phyloP scores from a whole-genome alignment of 1,140 invertebrate genomes.

The Neomicropteryx cornuta region DNA sequence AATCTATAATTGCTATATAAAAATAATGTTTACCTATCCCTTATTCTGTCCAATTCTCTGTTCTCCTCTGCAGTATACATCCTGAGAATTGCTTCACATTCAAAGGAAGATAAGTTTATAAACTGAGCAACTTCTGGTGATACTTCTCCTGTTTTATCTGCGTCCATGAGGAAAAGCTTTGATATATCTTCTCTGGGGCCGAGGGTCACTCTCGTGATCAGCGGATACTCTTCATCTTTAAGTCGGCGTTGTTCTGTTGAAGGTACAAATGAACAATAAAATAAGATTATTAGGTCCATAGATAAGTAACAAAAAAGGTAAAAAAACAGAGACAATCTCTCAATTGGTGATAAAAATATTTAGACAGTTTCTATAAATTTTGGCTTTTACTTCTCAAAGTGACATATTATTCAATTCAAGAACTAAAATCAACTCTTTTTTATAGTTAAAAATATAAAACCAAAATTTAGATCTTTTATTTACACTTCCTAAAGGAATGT shows the following conservation, averaged over 20 bases:
- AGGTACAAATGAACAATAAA: conserved; percentile 11
- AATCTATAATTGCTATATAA: too few species aligned
- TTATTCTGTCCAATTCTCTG: conserved; percentile 54
- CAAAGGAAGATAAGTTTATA: conserved; percentile 66
- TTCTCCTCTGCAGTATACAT: conserved; percentile 71
- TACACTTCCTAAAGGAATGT: too few species aligned
- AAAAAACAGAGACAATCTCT: too few species aligned
- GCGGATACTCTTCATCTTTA: conserved; percentile 66
- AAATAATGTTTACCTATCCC: conserved; percentile 56
- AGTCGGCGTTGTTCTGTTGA: conserved; percentile 61
- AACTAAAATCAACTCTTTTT: too few species aligned
- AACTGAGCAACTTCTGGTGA: conserved; percentile 68
- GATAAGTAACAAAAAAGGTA: too few species aligned
- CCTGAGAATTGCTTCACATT: conserved; percentile 67
- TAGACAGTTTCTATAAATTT: too few species aligned
- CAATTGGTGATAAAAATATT: too few species aligned
- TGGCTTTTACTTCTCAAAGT: too few species aligned
- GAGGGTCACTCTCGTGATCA: conserved; percentile 63
- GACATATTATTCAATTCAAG: too few species aligned
- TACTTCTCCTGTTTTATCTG: conserved; percentile 59
- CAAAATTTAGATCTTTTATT: too few species aligned
- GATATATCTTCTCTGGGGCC: conserved; percentile 77
- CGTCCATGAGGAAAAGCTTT: conserved; percentile 71
- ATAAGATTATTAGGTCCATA: too few species aligned
- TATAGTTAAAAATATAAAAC: too few species aligned